These are phyloP conservation scores for Bombus sylvicola DNA, from an alignment of 1,140 invertebrate species.

Conservation along the genomic window DNA sequence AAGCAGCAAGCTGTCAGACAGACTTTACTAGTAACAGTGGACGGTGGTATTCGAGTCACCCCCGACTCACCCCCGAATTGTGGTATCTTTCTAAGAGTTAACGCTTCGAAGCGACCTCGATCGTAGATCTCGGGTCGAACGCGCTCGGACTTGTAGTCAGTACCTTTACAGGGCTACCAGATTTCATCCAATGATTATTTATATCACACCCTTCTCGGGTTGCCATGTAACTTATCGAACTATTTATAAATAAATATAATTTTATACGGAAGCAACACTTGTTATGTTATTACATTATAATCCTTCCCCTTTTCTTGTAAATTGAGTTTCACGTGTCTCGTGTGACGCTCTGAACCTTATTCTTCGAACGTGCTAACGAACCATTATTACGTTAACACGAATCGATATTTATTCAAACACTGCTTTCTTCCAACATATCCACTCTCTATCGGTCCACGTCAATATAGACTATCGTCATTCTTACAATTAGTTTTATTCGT, in stretches of 20 bases:
- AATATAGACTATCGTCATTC: neutral
- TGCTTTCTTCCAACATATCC: neutral
- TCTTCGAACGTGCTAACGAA: neutral
- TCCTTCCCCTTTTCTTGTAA: neutral
- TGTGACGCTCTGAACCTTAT: neutral
- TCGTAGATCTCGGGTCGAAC: slow-evolving; percentile 41
- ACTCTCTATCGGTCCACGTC: neutral
- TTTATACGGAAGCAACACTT: slow-evolving; percentile 60
- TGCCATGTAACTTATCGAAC: slow-evolving; percentile 81
- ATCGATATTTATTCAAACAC: neutral
- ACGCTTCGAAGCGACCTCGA: slow-evolving; percentile 32
- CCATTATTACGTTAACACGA: slow-evolving; percentile 3
- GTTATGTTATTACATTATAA: neutral
- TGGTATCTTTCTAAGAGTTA: slow-evolving; percentile 43
- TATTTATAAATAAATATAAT: slow-evolving; percentile 83
- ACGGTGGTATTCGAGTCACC: slow-evolving; percentile 46
- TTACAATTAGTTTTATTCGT: neutral
- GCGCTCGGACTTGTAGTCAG: slow-evolving; percentile 76
- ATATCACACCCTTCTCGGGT: slow-evolving; percentile 69
- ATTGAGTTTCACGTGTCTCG: neutral
- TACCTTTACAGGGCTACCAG: slow-evolving; percentile 70
- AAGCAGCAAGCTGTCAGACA: neutral
- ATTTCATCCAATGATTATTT: slow-evolving; percentile 81
- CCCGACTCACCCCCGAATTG: slow-evolving; percentile 39
- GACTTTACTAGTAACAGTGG: slow-evolving; percentile 45